A percentile compares a stretch with the other conserved stretches of the same genome.
Evolutionary conservation across 2,113 vertebrate species (phyloP).

Genomic region (Spermophilus dauricus): DNA sequence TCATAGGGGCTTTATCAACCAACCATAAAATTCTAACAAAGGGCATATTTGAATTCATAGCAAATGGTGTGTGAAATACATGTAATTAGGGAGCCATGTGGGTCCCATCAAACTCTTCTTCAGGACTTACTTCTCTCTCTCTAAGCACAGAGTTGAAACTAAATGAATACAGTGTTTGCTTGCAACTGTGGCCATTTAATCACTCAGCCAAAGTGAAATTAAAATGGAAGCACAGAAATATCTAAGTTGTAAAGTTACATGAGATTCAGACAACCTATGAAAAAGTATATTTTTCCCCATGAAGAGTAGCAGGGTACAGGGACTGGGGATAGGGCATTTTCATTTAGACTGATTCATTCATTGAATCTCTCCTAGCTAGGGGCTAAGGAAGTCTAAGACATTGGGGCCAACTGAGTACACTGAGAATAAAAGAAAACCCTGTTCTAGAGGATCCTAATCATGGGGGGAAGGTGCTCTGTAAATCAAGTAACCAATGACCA

Average conservation of each 20-base stretch:
- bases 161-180: background rate
- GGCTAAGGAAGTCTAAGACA: background rate
- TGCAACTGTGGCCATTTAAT: background rate
- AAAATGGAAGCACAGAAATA: background rate
- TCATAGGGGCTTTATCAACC: background rate
- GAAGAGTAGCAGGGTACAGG: background rate
- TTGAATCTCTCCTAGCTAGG: background rate
- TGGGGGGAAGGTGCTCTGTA: background rate
- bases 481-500: background rate
- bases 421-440: background rate
- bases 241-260: background rate
- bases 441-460: background rate
- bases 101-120: background rate
- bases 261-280: background rate
- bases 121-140: background rate
- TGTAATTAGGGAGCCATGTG: background rate
- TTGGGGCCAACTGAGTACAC: background rate
- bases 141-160: background rate
- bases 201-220: background rate
- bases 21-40: background rate
- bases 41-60: background rate
- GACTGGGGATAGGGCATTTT: background rate
- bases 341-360: background rate
- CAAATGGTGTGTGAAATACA: background rate
- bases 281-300: background rate